phyloP scores from a whole-genome alignment of 2,888 invertebrate genomes.

The Aethes cnicana region DNA sequence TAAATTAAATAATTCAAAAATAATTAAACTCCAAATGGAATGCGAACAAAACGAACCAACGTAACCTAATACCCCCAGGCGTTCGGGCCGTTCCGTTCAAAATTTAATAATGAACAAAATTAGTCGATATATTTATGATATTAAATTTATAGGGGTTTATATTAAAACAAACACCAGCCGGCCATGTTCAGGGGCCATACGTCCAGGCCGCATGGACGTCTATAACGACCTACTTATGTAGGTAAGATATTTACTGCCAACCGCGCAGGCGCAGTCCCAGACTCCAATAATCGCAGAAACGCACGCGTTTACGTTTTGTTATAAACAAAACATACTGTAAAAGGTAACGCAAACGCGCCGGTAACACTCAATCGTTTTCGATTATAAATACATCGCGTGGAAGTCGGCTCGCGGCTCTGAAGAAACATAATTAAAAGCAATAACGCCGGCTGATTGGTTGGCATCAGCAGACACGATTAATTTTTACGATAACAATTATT shows the following conservation, averaged over 20 bases:
- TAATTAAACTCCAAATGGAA: slow-evolving; percentile 24
- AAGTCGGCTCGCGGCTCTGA: slow-evolving; percentile 37
- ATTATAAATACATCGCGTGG: slow-evolving; percentile 35
- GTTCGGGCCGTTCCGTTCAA: slow-evolving; percentile 32
- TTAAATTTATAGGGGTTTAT: slow-evolving; percentile 47
- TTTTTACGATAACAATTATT: slow-evolving; percentile 51
- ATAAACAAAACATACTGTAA: slow-evolving; percentile 23
- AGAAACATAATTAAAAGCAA: slow-evolving; percentile 51
- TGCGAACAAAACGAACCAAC: slow-evolving; percentile 26
- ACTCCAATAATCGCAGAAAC: slow-evolving; percentile 36
- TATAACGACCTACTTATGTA: slow-evolving; percentile 40
- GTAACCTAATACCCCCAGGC: slow-evolving; percentile 24
- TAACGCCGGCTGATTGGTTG: slow-evolving; percentile 46
- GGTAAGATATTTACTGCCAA: slow-evolving; percentile 42
- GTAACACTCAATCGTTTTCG: slow-evolving; percentile 36
- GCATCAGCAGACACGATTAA: slow-evolving; percentile 48
- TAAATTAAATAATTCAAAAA: slow-evolving; percentile 26
- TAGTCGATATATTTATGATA: slow-evolving; percentile 51
- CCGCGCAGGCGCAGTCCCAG: slow-evolving; percentile 35
- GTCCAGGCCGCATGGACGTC: slow-evolving; percentile 42
- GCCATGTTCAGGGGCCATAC: slow-evolving; percentile 36
- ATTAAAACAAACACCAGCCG: slow-evolving; percentile 50
- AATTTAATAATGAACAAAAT: slow-evolving; percentile 55
- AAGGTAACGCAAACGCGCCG: slow-evolving; percentile 35
- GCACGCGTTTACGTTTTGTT: slow-evolving; percentile 39